Percentiles rank a stretch among this genome's conserved stretches.
phyloP scores from a whole-genome alignment of 1,140 invertebrate genomes.

The Leptestheria dahalacensis region DNA sequence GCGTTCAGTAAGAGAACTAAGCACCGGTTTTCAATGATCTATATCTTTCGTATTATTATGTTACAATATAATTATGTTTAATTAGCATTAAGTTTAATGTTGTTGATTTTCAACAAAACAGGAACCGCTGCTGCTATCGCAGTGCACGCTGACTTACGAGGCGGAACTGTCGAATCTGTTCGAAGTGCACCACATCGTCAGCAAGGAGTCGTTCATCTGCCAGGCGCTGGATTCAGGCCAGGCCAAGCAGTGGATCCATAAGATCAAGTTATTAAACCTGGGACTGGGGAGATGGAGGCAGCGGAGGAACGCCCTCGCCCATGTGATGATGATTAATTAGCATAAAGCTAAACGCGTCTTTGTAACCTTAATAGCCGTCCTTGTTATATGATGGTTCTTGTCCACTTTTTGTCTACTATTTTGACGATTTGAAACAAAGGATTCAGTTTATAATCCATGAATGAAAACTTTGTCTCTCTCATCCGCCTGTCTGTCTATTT shows the following conservation, averaged over 20 bases:
- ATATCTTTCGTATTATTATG: too few relatives aligned
- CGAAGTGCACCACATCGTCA: conserved; percentile 82
- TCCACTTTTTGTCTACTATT: too few relatives aligned
- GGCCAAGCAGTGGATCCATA: conserved; percentile 73
- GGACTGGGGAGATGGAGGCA: conserved; percentile 80
- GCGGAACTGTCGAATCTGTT: conserved; percentile 81
- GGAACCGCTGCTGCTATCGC: conserved; percentile 5
- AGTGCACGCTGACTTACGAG: conserved; percentile 21
- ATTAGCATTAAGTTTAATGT: not conserved
- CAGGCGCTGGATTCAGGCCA: conserved; percentile 73
- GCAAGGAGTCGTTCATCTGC: conserved; percentile 77
- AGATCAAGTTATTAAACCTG: conserved; percentile 75
- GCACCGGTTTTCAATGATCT: too few relatives aligned
- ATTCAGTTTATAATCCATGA: too few relatives aligned
- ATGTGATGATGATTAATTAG: conserved; percentile 69
- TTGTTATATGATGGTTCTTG: too few relatives aligned
- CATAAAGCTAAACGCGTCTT: not conserved
- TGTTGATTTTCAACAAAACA: not conserved
- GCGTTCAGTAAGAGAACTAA: too few relatives aligned
- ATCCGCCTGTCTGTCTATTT: too few relatives aligned
- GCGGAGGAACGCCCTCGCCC: conserved; percentile 75
- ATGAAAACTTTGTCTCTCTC: too few relatives aligned
- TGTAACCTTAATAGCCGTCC: too few relatives aligned
- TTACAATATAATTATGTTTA: too few relatives aligned
- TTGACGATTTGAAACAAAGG: too few relatives aligned